A percentile compares a stretch with the other conserved stretches of the same genome.
phyloP scores from a whole-genome alignment of 92 coral and sea anemone genomes.

The Heteractis magnifica region DNA sequence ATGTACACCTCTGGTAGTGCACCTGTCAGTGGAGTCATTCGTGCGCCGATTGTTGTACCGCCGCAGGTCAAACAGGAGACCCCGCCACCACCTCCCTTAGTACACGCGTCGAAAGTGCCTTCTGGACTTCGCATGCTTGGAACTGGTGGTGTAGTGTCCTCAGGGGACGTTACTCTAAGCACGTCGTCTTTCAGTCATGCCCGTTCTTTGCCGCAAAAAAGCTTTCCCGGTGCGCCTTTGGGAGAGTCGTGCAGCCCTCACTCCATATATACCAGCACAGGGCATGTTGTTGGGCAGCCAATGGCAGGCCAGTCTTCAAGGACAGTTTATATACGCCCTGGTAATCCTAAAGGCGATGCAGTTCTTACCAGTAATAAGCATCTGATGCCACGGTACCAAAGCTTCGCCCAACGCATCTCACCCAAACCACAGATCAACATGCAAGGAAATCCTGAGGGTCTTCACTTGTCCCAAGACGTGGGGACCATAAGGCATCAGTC shows the following conservation, averaged over 20 bases:
- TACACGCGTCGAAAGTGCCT: constrained; percentile 32
- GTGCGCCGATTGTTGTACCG: constrained; percentile 47
- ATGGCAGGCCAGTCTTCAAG: not conserved
- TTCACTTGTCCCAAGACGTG: constrained; percentile 30
- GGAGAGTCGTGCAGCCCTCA: constrained; percentile 3
- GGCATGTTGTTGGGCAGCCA: not conserved
- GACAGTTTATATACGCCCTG: constrained; percentile 26
- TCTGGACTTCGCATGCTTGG: constrained; percentile 23
- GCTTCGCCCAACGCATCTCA: constrained; percentile 50
- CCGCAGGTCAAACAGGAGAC: constrained; percentile 47
- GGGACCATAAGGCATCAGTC: constrained; percentile 3
- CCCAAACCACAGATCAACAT: constrained; percentile 34
- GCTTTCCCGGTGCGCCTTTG: not conserved
- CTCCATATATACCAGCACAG: constrained; percentile 1
- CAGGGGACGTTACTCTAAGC: not conserved
- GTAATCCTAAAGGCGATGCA: not conserved
- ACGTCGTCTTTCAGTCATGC: constrained; percentile 29
- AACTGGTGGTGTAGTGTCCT: not conserved
- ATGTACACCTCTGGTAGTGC: not conserved
- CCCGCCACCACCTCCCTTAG: constrained; percentile 36
- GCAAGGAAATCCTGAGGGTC: constrained; percentile 24
- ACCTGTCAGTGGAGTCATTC: constrained; percentile 20
- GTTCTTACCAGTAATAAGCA: constrained; percentile 57
- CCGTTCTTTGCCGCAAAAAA: constrained; percentile 13
- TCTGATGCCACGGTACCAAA: constrained; percentile 61